Base-by-base conservation (phyloP, 2,888 invertebrate species). In the Nomada hirtipes region DNA sequence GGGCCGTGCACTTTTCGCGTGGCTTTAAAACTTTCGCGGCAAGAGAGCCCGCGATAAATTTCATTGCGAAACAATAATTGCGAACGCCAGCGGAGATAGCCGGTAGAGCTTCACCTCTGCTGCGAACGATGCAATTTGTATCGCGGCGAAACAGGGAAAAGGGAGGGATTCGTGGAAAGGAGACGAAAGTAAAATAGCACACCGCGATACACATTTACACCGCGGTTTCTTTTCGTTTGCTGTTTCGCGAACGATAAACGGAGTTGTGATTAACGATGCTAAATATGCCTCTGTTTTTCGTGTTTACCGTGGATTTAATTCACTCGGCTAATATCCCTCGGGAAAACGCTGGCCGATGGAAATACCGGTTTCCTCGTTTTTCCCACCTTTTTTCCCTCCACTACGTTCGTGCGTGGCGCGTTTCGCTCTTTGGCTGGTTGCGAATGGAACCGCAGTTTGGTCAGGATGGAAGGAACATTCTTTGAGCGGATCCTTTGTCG, bases 61-160 rank as follows among this genome's bases (percentile, higher is more conserved):
- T 72, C 77, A 68, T 70, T 61, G 76, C 75, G 84, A 85, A 85
- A 85, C 82, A 85, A 85, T 85, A 85, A 85, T 85, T 85, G 86
- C 76, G 47, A 84, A 74, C 75, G 64, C 70, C 60, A 29, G 59
- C 65, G 42, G 67, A 65, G 76, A 77, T 77, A 80, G 57, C 71
- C 59, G 36, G 29, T 20, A 10, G 42, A 55, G 65, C 42, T 67
- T 73, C 65, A 20, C 68, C 61, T 78, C 26, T 20, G 23, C 70
- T 50, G 70, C 52, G 67, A 52, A 59, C 82, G 70, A 75, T 75
- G 79, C 79, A 84, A 72, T 84, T 84, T 84, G 71, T 79, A 84
- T 65, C 65, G 29, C 0, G 13, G 13, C 1, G 23, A 15, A 15
- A 42, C 42, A 59, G 50, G 55, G 36, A 36, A 36, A 64, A 50